Conservation (phyloP, 2,113 vertebrate species). For the Petrocephalus microphthalmus region DNA sequence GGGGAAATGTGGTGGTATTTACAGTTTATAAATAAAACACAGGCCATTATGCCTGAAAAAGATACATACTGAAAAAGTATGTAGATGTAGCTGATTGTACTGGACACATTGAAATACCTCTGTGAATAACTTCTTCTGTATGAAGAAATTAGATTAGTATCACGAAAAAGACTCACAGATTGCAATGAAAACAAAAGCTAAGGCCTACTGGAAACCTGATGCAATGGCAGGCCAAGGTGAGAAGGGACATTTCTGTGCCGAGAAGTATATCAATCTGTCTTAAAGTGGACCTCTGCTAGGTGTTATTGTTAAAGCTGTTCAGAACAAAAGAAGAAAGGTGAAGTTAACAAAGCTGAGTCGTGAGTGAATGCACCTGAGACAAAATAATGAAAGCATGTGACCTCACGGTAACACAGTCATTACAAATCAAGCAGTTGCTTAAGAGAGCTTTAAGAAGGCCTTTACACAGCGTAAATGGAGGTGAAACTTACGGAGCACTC, state of each 20-base stretch:
- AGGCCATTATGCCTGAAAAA: not conserved
- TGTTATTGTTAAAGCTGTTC: conserved; percentile 63
- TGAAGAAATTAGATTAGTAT: conserved; percentile 7
- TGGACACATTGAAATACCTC: not conserved
- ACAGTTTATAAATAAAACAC: not conserved
- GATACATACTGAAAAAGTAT: not conserved
- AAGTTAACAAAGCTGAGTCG: conserved; percentile 42
- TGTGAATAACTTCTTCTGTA: not conserved
- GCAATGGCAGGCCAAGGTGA: conserved; percentile 23
- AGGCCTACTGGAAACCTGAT: conserved; percentile 23
- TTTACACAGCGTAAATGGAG: conserved; percentile 27
- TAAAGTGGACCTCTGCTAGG: conserved; percentile 55
- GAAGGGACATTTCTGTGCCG: conserved; percentile 45
- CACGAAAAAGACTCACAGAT: not conserved
- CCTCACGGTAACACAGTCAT: not conserved
- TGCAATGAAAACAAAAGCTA: conserved; percentile 10
- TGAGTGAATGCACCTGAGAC: conserved; percentile 46
- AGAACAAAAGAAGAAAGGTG: conserved; percentile 53
- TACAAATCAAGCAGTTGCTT: not conserved
- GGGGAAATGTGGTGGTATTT: not conserved
- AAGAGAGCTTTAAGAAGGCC: not conserved
- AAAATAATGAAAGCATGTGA: not conserved
- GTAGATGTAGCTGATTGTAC: not conserved
- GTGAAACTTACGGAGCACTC: conserved; percentile 4
- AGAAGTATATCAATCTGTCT: conserved; percentile 53